Percentiles rank a stretch among this genome's conserved stretches.
phyloP scores from a whole-genome alignment of 2,888 invertebrate genomes.

The Neoaliturus tenellus region DNA sequence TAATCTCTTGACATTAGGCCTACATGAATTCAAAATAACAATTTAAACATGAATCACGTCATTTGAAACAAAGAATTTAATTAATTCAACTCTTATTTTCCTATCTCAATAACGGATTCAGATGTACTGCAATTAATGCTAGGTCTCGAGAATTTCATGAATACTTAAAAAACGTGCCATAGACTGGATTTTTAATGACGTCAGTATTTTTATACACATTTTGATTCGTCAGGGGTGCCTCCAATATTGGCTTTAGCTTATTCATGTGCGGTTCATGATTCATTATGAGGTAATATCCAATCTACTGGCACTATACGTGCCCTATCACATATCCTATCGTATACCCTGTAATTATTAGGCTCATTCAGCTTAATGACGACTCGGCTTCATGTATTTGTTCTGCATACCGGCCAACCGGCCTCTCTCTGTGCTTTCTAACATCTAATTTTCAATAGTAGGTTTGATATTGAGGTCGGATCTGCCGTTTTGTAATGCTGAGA shows the following conservation, averaged over 20 bases:
- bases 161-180: no score
- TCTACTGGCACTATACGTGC: not conserved
- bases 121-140: no score
- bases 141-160: no score
- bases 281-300: not conserved
- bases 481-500: not conserved
- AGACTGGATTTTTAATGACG: no score
- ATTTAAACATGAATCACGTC: no score
- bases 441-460: not conserved
- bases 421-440: not conserved
- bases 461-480: not conserved
- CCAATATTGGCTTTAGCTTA: not conserved
- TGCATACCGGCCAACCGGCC: not conserved
- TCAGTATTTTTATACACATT: no score
- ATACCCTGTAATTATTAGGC: not conserved
- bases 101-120: no score
- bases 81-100: no score
- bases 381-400: not conserved
- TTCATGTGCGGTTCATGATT: not conserved
- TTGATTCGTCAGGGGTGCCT: not conserved
- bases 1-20: no score
- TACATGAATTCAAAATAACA: no score
- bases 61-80: no score
- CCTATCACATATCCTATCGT: constrained; percentile 17
- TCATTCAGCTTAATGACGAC: constrained; percentile 10